phyloP scores from a whole-genome alignment of 2,113 vertebrate genomes.

The Miniopterus natalensis region DNA sequence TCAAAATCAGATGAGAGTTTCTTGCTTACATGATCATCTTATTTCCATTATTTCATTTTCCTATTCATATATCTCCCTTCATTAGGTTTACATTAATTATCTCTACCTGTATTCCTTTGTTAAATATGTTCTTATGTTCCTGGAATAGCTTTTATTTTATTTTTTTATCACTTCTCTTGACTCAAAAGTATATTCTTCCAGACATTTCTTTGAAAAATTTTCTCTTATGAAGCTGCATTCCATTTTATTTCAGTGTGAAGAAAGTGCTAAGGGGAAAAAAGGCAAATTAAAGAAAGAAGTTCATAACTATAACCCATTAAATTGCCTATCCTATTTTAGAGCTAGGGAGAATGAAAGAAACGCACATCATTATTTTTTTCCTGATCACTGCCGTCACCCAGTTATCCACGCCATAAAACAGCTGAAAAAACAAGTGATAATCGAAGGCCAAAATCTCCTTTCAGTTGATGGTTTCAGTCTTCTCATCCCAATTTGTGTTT shows the following conservation, averaged over 20 bases:
- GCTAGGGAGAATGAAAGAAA: conserved; percentile 2
- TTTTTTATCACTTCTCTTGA: background rate
- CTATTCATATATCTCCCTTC: background rate
- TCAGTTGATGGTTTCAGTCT: background rate
- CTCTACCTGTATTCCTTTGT: background rate
- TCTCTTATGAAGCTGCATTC: background rate
- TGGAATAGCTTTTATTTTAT: background rate
- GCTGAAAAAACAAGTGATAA: background rate
- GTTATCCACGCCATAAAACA: background rate
- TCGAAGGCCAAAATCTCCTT: background rate
- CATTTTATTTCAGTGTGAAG: background rate
- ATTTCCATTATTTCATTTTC: conserved; percentile 37
- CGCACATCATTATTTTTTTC: background rate
- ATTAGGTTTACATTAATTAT: background rate
- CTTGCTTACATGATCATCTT: background rate
- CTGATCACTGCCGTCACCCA: background rate
- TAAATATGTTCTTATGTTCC: background rate
- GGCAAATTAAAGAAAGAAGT: background rate
- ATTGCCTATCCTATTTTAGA: conserved; percentile 15
- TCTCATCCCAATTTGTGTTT: background rate
- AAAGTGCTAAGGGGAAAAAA: background rate
- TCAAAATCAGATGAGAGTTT: conserved; percentile 49
- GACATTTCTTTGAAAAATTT: background rate
- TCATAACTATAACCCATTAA: conserved; percentile 31
- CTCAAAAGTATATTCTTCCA: background rate